phyloP scores from a whole-genome alignment of 2,797 vertebrate species.

The Mastacembelus armatus region DNA sequence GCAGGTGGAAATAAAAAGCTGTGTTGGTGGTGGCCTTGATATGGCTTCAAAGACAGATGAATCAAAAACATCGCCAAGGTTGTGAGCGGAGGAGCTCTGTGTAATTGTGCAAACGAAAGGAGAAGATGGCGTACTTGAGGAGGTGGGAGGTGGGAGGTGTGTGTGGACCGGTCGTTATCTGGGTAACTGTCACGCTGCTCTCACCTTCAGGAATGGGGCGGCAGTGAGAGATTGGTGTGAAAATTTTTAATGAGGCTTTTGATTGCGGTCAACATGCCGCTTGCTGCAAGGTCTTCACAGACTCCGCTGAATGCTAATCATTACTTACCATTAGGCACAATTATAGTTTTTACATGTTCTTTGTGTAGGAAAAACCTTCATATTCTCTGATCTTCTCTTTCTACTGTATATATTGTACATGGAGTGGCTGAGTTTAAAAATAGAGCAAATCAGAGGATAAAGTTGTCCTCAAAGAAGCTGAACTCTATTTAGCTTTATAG shows the following conservation, averaged over 20 bases:
- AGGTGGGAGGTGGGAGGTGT: background rate
- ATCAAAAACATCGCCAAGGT: conserved; percentile 2
- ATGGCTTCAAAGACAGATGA: conserved; percentile 9
- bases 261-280: conserved; percentile 51
- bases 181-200: conserved; percentile 19
- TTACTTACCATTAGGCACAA: background rate
- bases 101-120: conserved; percentile 9
- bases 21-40: conserved; percentile 21
- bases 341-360: background rate
- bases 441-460: background rate
- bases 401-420: background rate
- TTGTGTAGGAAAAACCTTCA: background rate
- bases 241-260: conserved; percentile 54
- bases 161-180: background rate
- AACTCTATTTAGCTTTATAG: conserved; percentile 8
- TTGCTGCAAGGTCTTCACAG: conserved; percentile 23
- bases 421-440: background rate
- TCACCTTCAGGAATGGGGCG: conserved; percentile 30
- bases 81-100: conserved; percentile 21
- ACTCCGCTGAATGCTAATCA: conserved; percentile 30
- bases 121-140: background rate
- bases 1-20: background rate
- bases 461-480: background rate
- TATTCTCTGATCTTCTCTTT: background rate
- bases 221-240: conserved; percentile 44